Evolutionary conservation across 2,797 vertebrate species (phyloP), one percentile per base, ranked within the genome.

Genomic region (Enteromius fasciolatus): DNA sequence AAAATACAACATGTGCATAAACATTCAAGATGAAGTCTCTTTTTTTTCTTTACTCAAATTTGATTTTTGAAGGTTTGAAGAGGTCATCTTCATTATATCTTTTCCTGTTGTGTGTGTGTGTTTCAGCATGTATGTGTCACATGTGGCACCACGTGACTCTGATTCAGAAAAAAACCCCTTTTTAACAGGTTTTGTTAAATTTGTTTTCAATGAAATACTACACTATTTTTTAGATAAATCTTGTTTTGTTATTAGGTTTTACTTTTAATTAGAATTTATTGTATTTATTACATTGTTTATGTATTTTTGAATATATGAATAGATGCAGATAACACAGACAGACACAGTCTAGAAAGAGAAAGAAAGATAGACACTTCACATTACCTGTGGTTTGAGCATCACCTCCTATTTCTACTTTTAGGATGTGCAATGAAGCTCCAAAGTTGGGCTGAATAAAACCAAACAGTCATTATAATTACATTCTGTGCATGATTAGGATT

Each of bases 381-480:
- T 81, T 90, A 99, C 98, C 98, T 90, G 98, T 99, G 46, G 97
- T 97, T 76, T 99, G 98, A 39, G 95, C 96, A 87, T 99, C 98
- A 46, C 98, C 98, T 89, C 98, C 97, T 61, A 99, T 98, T 91
- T 99, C 98, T n/a, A 99, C 98, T 92, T 99, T 99, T 69, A 99
- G 94, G 18, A 98, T 97, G 86, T 99, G 97, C 83, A 99, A 88
- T 84, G 97, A 95, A 14, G 98, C 98, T 88, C 96, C 98, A 85
- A 99, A 98, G 90, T 96, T 96, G 44, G 97, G 98, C 97, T 99
- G 89, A 12, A 87, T 80, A 83, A 70, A 73, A 77, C 28, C 23
- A 75, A 57, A 23, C 3, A 2, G 44, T 23, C 5, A 28, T n/a
- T 25, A 33, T 18, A 41, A 76, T 14, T 28, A 73, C 36, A 48